A percentile compares a stretch with the other conserved stretches of the same genome.
These are phyloP conservation scores for Gymnorhina tibicen DNA, from an alignment of 2,113 vertebrate species.

Conservation along the genomic window DNA sequence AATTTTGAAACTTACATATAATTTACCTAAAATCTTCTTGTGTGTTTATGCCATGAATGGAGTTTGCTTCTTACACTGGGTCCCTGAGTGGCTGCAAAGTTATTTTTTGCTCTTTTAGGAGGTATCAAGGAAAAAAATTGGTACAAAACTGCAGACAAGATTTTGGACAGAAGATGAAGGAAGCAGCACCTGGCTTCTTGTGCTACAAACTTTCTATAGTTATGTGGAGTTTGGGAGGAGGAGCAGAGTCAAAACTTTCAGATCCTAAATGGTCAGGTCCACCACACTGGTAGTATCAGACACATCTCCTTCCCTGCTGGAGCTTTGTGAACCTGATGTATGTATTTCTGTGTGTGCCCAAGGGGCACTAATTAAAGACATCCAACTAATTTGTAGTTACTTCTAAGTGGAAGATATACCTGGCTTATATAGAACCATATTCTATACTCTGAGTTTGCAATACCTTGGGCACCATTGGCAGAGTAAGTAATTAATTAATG, in stretches of 20 bases:
- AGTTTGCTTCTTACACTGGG: neutral
- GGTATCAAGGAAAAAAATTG: neutral
- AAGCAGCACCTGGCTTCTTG: neutral
- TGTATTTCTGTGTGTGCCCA: neutral
- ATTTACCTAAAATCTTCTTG: neutral
- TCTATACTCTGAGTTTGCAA: neutral
- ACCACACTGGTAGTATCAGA: fast-evolving
- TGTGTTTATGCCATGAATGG: neutral
- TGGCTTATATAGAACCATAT: neutral
- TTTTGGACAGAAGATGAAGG: neutral
- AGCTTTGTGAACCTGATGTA: neutral
- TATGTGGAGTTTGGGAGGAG: neutral
- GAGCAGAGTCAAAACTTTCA: neutral
- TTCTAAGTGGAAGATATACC: neutral
- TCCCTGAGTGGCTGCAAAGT: neutral
- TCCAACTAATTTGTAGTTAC: neutral
- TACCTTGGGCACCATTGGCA: neutral
- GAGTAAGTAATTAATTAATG: neutral
- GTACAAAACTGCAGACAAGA: neutral
- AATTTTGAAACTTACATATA: neutral
- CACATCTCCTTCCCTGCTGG: neutral
- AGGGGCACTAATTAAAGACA: neutral
- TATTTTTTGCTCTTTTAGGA: neutral
- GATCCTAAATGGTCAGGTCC: neutral
- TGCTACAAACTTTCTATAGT: neutral